Percentiles rank a stretch among this genome's conserved stretches.
Evolutionary conservation across 2,113 vertebrate species (phyloP).

Genomic region (Pao palembangensis): DNA sequence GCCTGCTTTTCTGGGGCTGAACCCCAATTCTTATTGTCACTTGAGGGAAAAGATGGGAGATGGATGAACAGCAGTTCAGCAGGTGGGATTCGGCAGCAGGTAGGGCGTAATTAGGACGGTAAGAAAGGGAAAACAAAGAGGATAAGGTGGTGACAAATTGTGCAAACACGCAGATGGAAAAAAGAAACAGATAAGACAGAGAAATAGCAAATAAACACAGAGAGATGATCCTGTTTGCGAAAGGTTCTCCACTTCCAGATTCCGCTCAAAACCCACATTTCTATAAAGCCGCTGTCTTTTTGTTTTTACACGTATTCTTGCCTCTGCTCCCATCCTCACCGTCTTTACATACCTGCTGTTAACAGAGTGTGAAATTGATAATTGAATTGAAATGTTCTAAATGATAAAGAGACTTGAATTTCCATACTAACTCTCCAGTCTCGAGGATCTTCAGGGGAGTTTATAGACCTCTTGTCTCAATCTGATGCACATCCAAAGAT

Average conservation of each 20-base stretch:
- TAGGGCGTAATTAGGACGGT: conserved; percentile 33
- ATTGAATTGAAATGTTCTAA: conserved; percentile 27
- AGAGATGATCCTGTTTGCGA: background rate
- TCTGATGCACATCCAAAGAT: too few relatives aligned
- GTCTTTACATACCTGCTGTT: conserved; percentile 33
- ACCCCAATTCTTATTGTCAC: too few relatives aligned
- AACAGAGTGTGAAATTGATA: conserved; percentile 52
- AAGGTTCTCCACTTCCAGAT: background rate
- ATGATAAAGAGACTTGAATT: background rate
- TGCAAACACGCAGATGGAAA: conserved; percentile 44
- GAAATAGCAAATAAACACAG: conserved; percentile 30
- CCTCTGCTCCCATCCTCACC: conserved; percentile 11
- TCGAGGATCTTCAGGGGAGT: too few relatives aligned
- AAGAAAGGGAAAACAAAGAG: conserved; percentile 35
- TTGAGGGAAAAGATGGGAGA: too few relatives aligned
- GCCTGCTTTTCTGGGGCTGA: too few relatives aligned
- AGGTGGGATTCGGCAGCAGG: conserved; percentile 30
- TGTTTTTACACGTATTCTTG: conserved; percentile 25
- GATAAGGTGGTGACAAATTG: conserved; percentile 27
- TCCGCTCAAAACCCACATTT: conserved; percentile 11
- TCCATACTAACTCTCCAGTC: too few relatives aligned
- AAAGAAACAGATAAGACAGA: conserved; percentile 28
- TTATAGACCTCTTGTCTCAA: too few relatives aligned
- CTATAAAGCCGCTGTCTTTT: conserved; percentile 21
- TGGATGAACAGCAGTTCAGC: too few relatives aligned